Conservation (phyloP, 2,797 vertebrate genomes). For the Squalus acanthias region DNA sequence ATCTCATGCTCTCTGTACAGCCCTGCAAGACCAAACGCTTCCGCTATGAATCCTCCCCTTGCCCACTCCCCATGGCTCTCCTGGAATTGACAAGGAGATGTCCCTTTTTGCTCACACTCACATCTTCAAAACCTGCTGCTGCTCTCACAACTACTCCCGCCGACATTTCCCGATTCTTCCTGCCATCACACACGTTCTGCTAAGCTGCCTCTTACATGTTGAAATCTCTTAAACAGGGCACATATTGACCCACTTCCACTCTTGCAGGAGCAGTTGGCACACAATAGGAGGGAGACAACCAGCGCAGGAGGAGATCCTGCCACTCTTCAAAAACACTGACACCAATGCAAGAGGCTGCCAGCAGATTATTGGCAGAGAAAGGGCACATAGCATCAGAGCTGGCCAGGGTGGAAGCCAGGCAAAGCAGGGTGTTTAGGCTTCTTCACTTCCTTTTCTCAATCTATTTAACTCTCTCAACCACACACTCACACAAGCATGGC, state of each 20-base stretch:
- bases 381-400: background rate
- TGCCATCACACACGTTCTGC: background rate
- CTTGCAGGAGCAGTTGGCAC: background rate
- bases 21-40: background rate
- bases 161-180: background rate
- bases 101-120: background rate
- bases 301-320: no score
- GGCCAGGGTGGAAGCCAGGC: background rate
- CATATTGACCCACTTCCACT: background rate
- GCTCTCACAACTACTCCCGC: background rate
- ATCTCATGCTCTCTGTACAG: background rate
- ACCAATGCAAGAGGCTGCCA: background rate
- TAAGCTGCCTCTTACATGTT: background rate
- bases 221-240: background rate
- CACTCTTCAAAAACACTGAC: background rate
- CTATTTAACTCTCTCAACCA: background rate
- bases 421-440: background rate
- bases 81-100: background rate
- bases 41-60: background rate
- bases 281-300: no score
- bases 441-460: background rate
- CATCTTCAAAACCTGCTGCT: background rate
- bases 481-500: background rate
- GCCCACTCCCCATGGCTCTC: background rate
- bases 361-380: background rate